phyloP scores from a whole-genome alignment of 2,113 vertebrate species.

The Acanthochromis polyacanthus region DNA sequence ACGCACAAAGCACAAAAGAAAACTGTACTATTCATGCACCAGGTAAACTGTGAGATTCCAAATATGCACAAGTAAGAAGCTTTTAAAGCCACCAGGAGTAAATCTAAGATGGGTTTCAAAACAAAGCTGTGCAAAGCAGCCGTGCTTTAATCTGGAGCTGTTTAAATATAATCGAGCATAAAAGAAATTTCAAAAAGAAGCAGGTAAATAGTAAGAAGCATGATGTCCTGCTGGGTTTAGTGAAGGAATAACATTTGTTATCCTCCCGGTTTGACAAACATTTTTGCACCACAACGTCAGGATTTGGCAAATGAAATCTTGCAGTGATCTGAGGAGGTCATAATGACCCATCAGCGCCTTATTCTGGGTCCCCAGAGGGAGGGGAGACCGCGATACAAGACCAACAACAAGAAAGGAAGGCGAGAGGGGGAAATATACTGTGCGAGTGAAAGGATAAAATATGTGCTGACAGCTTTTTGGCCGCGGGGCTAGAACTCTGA shows the following conservation, averaged over 20 bases:
- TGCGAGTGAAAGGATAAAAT: slow-evolving; percentile 73
- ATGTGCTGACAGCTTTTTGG: slow-evolving; percentile 82
- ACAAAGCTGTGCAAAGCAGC: not conserved
- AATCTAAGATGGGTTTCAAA: slow-evolving; percentile 8
- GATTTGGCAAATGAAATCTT: no score
- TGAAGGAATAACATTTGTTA: not conserved
- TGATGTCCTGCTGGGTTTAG: not conserved
- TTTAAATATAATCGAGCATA: not conserved
- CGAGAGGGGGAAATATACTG: slow-evolving; percentile 63
- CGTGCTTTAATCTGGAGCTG: not conserved
- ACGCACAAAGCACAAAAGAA: slow-evolving; percentile 2
- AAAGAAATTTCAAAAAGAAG: not conserved
- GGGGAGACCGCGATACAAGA: slow-evolving; percentile 34
- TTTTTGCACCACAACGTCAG: no score
- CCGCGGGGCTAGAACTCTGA: slow-evolving; percentile 66
- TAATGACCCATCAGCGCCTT: not conserved
- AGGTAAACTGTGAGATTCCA: slow-evolving; percentile 6
- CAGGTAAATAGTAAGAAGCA: not conserved
- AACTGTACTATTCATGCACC: slow-evolving; percentile 6
- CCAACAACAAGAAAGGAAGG: slow-evolving; percentile 36
- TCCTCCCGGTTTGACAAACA: no score
- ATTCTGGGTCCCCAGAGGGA: slow-evolving; percentile 1
- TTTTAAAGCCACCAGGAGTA: slow-evolving; percentile 15
- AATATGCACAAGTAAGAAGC: slow-evolving; percentile 16
- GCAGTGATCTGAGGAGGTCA: not conserved